Percentiles rank a stretch among this genome's conserved stretches.
Evolutionary conservation across 2,797 vertebrate genomes (phyloP).

Genomic region (Pachyuromys duprasi): DNA sequence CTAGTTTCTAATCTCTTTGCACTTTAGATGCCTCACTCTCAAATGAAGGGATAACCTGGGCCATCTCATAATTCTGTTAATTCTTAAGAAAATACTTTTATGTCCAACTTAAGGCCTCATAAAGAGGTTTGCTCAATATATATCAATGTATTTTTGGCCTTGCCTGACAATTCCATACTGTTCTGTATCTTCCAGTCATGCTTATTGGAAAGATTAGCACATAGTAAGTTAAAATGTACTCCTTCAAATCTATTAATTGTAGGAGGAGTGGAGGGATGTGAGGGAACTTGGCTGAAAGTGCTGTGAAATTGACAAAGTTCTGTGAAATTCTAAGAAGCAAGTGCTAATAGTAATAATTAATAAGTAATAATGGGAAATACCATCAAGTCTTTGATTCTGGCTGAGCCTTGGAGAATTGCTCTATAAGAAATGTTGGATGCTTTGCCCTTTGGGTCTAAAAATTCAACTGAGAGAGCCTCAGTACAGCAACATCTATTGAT

Average conservation of each 20-base stretch:
- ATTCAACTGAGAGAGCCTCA: conserved; percentile 37
- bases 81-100: conserved; percentile 11
- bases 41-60: not conserved
- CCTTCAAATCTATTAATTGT: conserved; percentile 20
- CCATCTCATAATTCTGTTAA: not conserved
- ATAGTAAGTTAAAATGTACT: not conserved
- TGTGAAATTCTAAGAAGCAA: conserved; percentile 24
- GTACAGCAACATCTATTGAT: conserved; percentile 55
- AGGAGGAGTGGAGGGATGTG: not conserved
- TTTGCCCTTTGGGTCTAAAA: conserved; percentile 71
- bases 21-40: not conserved
- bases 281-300: conserved; percentile 30
- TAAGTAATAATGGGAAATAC: conserved; percentile 65
- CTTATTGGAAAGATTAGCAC: not conserved
- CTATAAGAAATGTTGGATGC: conserved; percentile 63
- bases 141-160: not conserved
- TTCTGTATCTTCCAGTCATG: not conserved
- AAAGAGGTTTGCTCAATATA: not conserved
- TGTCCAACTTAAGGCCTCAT: not conserved
- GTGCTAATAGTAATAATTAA: conserved; percentile 69
- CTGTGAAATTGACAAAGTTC: conserved; percentile 4
- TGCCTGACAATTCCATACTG: not conserved
- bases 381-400: conserved; percentile 58
- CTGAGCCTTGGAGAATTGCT: conserved; percentile 62
- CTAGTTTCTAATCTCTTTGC: conserved; percentile 1